A percentile compares a stretch with the other conserved stretches of the same genome.
Conservation (phyloP, 2,888 invertebrate species). For the Cephus pygmeus region DNA sequence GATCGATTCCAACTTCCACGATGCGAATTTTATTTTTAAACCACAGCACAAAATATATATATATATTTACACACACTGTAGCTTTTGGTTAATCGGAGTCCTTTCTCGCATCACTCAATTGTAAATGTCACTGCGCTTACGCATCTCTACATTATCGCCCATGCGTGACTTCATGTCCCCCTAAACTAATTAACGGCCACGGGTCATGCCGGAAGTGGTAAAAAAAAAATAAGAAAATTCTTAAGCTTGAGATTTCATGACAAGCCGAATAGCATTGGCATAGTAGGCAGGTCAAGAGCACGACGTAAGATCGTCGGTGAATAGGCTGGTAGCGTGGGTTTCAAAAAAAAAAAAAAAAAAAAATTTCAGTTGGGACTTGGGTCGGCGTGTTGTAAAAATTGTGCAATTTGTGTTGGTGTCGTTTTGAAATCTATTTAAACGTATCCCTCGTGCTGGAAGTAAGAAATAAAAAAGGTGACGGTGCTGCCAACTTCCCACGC, state of each 20-base stretch:
- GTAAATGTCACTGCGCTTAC: not conserved
- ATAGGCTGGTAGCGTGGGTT: not conserved
- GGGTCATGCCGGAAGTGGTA: not conserved
- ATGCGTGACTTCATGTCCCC: not conserved
- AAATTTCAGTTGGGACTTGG: not conserved
- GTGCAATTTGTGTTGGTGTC: not conserved
- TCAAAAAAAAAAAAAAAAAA: not conserved
- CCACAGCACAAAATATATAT: not conserved
- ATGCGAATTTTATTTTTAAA: not conserved
- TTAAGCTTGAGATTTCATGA: not conserved
- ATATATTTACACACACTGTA: too few relatives aligned
- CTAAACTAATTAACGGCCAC: not conserved
- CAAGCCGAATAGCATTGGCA: not conserved
- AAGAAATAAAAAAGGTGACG: not conserved
- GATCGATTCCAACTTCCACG: not conserved
- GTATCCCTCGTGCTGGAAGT: not conserved
- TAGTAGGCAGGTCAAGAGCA: not conserved
- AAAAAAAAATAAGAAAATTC: not conserved
- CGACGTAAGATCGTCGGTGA: not conserved
- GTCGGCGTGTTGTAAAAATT: not conserved
- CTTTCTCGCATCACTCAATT: not conserved
- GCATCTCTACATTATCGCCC: not conserved
- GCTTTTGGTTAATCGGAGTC: not conserved
- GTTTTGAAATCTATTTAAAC: not conserved
- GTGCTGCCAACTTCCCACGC: not conserved